Percentiles rank a stretch among this genome's conserved stretches.
These are phyloP conservation scores for Galemys pyrenaicus DNA, from an alignment of 2,113 vertebrate species.

Conservation along the genomic window DNA sequence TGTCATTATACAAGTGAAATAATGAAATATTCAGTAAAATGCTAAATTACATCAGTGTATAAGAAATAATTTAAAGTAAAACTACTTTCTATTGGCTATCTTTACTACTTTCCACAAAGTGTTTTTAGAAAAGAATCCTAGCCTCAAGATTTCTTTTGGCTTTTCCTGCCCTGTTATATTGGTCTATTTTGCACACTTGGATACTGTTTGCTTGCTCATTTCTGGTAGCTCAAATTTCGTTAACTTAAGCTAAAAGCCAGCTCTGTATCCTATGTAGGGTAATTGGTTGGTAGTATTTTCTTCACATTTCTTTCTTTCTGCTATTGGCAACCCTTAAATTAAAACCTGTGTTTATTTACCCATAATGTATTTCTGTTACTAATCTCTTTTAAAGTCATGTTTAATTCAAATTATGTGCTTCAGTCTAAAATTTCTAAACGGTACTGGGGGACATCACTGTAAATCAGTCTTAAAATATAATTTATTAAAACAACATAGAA, in stretches of 20 bases:
- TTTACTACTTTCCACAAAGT: neutral
- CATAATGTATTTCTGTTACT: neutral
- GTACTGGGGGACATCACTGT: neutral
- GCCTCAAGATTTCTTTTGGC: neutral
- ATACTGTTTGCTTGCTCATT: neutral
- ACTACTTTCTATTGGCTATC: neutral
- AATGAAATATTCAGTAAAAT: conserved; percentile 8
- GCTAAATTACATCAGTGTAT: neutral
- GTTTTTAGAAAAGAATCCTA: conserved; percentile 27
- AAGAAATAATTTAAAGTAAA: conserved; percentile 52
- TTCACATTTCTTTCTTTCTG: conserved; percentile 30
- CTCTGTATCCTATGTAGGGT: neutral
- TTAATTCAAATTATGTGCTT: conserved; percentile 62
- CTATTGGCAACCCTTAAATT: neutral
- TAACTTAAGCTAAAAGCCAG: neutral
- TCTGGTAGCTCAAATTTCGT: conserved; percentile 12
- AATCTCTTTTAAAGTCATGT: conserved; percentile 23
- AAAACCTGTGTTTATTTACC: conserved; percentile 47
- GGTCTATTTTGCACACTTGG: neutral
- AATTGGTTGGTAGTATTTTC: conserved; percentile 8
- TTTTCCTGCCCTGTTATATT: neutral
- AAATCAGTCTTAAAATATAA: conserved; percentile 42
- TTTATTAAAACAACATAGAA: conserved; percentile 10
- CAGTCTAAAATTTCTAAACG: conserved; percentile 2
- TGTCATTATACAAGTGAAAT: conserved; percentile 21